Evolutionary conservation across 2,113 vertebrate species (phyloP).

Genomic region (Catharus bicknelli): DNA sequence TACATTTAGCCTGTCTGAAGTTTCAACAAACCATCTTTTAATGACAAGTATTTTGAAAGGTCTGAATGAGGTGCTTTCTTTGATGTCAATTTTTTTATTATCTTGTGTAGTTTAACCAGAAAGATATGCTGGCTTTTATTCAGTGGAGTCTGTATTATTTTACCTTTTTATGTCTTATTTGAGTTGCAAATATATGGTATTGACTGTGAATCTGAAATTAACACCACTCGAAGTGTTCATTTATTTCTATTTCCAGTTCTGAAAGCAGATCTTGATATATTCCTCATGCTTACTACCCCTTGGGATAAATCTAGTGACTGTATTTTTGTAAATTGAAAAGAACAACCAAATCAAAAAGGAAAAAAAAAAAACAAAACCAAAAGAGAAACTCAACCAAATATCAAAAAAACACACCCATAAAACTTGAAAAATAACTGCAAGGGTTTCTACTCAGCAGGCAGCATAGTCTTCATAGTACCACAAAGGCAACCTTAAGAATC

Average conservation of each 20-base stretch:
- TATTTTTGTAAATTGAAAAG: not conserved
- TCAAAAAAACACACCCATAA: not conserved
- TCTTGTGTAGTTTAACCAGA: slow-evolving; percentile 26
- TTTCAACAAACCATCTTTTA: slow-evolving; percentile 79
- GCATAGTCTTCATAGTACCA: not conserved
- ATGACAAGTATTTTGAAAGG: slow-evolving; percentile 79
- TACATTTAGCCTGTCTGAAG: slow-evolving; percentile 78
- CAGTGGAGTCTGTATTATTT: slow-evolving; percentile 38
- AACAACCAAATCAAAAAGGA: not conserved
- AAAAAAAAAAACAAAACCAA: not conserved
- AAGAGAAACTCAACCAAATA: not conserved
- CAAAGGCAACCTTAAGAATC: not conserved
- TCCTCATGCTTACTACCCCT: not conserved
- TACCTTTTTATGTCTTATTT: slow-evolving; percentile 38
- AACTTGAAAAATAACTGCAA: not conserved
- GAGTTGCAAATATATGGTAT: slow-evolving; percentile 29
- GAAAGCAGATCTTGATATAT: not conserved
- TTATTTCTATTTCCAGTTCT: not conserved
- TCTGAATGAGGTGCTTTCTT: slow-evolving; percentile 67
- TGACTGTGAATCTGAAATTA: slow-evolving; percentile 24
- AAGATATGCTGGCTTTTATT: slow-evolving; percentile 30
- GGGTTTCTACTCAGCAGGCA: not conserved
- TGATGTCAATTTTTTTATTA: slow-evolving; percentile 53
- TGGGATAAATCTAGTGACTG: not conserved
- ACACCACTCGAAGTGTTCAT: not conserved